Base-by-base conservation (phyloP, 2,888 invertebrate genomes). In the Noctua fimbriata region DNA sequence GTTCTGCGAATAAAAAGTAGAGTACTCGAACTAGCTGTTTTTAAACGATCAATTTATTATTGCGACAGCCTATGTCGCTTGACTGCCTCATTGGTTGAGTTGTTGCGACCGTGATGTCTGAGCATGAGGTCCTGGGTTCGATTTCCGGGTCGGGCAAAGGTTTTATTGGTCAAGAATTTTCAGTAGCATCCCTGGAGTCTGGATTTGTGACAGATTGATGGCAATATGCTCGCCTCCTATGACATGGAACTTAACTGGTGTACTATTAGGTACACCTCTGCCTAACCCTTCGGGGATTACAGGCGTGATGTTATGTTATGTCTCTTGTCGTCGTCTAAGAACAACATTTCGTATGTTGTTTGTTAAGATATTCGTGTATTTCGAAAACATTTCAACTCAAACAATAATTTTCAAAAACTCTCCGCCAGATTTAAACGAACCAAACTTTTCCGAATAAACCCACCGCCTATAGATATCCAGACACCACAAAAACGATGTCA, bases 401-500 rank as follows among this genome's bases (percentile, higher is more conserved):
- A 7, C 24, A 14, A 55, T 55, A 18, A 65, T 73, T 55, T 32
- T 18, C 21, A 49, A 12, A 63, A 24, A 21, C 6, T n/a, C 10
- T 69, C 58, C 1, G 4, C 32, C 49, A 28, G 16, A 47, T 47
- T 47, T 47, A 55, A 73, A 55, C 32, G 12, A 1, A 2, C n/a
- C n/a, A 2, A 69, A 47, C 6, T 44, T 36, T 18, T 66, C n/a
- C 21, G 41, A 69, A 69, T 65, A 74, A 73, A 49, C 41, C 21
- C n/a, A 6, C 44, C 47, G 18, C 71, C 32, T 76, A 36, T 18
- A 58, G 49, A 80, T 44, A 76, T 71, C 72, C 24, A 63, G 55
- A 60, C 36, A 73, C 63, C 28, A 58, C 78, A 66, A 87, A 89
- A 87, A 86, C 73, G 69, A 84, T 89, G 91, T 91, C 91, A 91